Base-by-base conservation (phyloP, 1,140 invertebrate genomes). In the Aphis gossypii region DNA sequence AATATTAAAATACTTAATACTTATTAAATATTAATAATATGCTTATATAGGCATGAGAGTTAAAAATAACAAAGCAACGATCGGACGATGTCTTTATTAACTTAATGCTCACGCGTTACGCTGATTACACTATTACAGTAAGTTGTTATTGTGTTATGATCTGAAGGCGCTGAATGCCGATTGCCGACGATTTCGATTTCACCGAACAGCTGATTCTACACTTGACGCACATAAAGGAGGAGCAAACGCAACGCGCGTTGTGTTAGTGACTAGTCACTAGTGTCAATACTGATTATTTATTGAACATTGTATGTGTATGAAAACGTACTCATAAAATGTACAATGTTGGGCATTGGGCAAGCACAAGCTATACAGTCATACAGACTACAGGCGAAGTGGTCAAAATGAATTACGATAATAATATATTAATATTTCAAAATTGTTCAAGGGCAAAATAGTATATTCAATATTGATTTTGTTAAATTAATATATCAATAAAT, bases 121-220 rank as follows among this genome's bases (percentile, higher is more conserved):
- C 83, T 84, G 38, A 84, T 84, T 84, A 84, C 21, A 88, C 4
- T 44, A 84, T 84, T 84, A 84, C 21, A 88, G 11, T 44, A 44
- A 51, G 21, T 46, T 44, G 82, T 84, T 21, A 5, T n/a, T 87
- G 44, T 91, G 56, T 76, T 91, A 82, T 48, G 90, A 46, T 91
- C 76, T 30, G 30, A 35, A 35, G 56, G 20, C 20, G 25, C 60
- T 46, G 54, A 92, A 38, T 56, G 35, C 35, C 48, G 35, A 46
- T 1, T 56, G 35, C 35, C 48, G 35, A 46, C 6, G 48, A 54
- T 56, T 92, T 51, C 76, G 46, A 92, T 83, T 92, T 92, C 76
- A 92, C 46, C 44, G 76, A 92, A 44, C 91, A 92, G 91, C 91
- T 92, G 91, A 92, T 91, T 44, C 14, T 35, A 18, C 90, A 91